These are phyloP conservation scores for Tinamus guttatus DNA, from an alignment of 2,113 vertebrate genomes.

Conservation along the genomic window DNA sequence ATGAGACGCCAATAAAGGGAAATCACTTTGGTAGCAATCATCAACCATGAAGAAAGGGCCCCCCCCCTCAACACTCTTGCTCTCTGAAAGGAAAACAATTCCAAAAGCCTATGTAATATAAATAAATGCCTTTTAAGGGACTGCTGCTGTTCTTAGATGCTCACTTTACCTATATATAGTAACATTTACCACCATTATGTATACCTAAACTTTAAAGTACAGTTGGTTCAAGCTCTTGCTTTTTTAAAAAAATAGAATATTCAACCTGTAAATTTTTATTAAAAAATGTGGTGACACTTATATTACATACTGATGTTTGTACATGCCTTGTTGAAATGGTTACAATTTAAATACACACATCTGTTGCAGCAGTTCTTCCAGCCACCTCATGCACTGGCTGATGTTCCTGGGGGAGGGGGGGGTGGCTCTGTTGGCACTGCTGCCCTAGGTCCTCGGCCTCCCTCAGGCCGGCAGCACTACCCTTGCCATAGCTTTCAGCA, in stretches of 20 bases:
- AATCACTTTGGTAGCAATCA: slow-evolving; percentile 90
- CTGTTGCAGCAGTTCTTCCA: slow-evolving; percentile 94
- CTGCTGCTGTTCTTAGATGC: slow-evolving; percentile 84
- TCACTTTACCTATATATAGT: slow-evolving; percentile 82
- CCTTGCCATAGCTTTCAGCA: too few species aligned
- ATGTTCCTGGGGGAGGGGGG: slow-evolving; percentile 86
- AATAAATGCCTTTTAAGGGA: slow-evolving; percentile 80
- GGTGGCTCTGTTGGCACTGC: too few species aligned
- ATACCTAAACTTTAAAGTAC: slow-evolving; percentile 73
- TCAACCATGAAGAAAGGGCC: slow-evolving; percentile 72
- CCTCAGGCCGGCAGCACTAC: too few species aligned
- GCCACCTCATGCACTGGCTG: slow-evolving; percentile 95
- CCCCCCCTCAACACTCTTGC: neutral
- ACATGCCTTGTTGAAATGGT: slow-evolving; percentile 73
- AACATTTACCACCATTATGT: slow-evolving; percentile 78
- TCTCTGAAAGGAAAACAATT: slow-evolving; percentile 67
- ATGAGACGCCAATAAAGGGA: slow-evolving; percentile 88
- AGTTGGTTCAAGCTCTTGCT: slow-evolving; percentile 76
- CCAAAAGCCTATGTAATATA: slow-evolving; percentile 55
- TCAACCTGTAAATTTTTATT: slow-evolving; percentile 85
- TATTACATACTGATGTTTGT: slow-evolving; percentile 85
- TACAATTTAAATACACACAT: slow-evolving; percentile 75
- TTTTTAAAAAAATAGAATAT: slow-evolving; percentile 66
- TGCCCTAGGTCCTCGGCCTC: too few species aligned
- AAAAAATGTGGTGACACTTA: slow-evolving; percentile 85